Base-by-base conservation (phyloP, 2,888 invertebrate genomes). In the Sarcophaga subvicina region DNA sequence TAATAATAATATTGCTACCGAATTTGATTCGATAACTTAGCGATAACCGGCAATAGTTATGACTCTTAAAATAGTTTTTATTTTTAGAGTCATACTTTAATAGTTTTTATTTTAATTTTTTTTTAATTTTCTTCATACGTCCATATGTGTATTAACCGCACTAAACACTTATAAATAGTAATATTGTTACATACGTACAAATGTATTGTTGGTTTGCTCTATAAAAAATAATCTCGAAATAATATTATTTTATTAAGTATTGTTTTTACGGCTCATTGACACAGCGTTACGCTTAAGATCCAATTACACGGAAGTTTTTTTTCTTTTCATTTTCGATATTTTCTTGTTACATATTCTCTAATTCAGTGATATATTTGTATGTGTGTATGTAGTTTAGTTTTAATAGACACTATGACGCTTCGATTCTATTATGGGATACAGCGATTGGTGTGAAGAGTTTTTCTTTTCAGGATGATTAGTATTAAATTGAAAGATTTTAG, bases 251-350 rank as follows among this genome's bases (percentile, higher is more conserved):
- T 66, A 81, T 75, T 79, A 84, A 84, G 47, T 84, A 66, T 77
- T 62, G 60, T 64, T 86, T 67, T 71, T 71, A 81, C 82, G 88
- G 82, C 88, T 84, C 88, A 88, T 88, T 89, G 87, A 83, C 49
- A 71, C 66, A 49, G 67, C 66, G 89, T 85, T 85, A 88, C 88
- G 89, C 89, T 73, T 54, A 75, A 63, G 88, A 88, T 89, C 89
- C 67, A 67, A 86, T 89, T 89, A 88, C 89, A 88, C 88, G 89
- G 89, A 89, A 89, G 89, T 89, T 87, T 83, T 73, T 73, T 66
- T 73, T 77, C 63, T 71, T 64, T 25, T 69, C 62, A 49, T 49
- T 82, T 64, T 75, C 73, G 66, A 25, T 60, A 22, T 60, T 70
- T 66, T 11, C 22, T 62, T 60, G 67, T 63, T 60, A 70, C 54